Conservation (phyloP, 2,113 vertebrate species). For the Mirza zaza region DNA sequence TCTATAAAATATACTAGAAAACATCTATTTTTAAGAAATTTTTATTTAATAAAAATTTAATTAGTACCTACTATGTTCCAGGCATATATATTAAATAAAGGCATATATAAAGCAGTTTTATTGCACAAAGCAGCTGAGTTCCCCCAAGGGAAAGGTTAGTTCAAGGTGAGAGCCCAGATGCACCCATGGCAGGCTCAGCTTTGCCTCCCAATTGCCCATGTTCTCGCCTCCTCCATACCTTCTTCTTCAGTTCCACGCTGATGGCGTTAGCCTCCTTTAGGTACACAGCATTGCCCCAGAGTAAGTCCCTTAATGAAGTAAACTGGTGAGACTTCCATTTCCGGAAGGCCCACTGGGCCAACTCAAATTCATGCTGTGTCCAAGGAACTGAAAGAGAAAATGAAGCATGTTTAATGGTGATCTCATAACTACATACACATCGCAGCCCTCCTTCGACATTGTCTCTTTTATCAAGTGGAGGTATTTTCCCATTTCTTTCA, state of each 20-base stretch:
- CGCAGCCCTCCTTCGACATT: background rate
- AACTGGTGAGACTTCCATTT: constrained; percentile 99
- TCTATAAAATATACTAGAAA: background rate
- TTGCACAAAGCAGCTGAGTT: background rate
- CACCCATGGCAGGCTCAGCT: background rate
- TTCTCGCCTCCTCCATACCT: constrained; percentile 83
- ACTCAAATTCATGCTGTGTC: constrained; percentile 95
- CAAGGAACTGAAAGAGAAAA: constrained; percentile 89
- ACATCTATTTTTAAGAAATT: background rate
- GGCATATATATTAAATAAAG: background rate
- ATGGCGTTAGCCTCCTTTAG: constrained; percentile 98
- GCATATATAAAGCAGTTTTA: background rate
- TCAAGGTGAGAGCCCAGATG: background rate
- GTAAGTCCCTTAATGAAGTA: constrained; percentile 95
- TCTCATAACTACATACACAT: background rate
- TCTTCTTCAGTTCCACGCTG: constrained; percentile 98
- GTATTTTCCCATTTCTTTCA: background rate
- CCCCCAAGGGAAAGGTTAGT: background rate
- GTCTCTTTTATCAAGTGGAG: background rate
- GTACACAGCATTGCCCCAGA: constrained; percentile 98
- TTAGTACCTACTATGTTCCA: background rate
- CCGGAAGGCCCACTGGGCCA: constrained; percentile 98
- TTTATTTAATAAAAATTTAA: background rate
- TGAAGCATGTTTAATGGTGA: background rate
- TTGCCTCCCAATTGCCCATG: rapidly evolving